A percentile compares a stretch with the other conserved stretches of the same genome.
Conservation (phyloP, 2,797 vertebrate genomes). For the Neosilurus hyrtlii region DNA sequence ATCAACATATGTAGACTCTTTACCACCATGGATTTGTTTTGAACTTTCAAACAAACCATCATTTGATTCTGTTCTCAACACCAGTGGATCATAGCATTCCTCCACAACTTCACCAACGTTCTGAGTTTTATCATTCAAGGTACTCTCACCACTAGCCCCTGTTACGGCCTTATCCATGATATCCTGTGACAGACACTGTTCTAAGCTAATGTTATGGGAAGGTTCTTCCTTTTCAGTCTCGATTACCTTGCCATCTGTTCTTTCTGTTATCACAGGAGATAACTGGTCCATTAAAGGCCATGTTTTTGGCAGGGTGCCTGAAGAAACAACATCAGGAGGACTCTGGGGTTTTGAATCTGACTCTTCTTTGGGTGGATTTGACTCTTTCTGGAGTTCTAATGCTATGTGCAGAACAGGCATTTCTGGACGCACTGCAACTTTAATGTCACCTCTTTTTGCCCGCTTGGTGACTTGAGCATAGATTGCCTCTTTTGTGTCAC, state of each 20-base stretch:
- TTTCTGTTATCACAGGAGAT: slow-evolving; percentile 59
- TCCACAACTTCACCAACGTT: slow-evolving; percentile 54
- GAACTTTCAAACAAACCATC: slow-evolving; percentile 45
- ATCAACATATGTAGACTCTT: slow-evolving; percentile 31
- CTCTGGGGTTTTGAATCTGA: slow-evolving; percentile 48
- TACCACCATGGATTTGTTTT: slow-evolving; percentile 28
- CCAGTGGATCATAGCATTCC: slow-evolving; percentile 6
- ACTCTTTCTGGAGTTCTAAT: slow-evolving; percentile 62
- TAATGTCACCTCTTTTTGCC: slow-evolving; percentile 78
- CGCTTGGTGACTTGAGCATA: slow-evolving; percentile 81
- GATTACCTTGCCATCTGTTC: slow-evolving; percentile 54
- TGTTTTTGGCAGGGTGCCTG: slow-evolving; percentile 74
- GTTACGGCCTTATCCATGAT: slow-evolving; percentile 28
- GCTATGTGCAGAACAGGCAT: slow-evolving; percentile 78
- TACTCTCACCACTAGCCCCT: slow-evolving; percentile 46
- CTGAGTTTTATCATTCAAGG: slow-evolving; percentile 44
- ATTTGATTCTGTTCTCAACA: slow-evolving; percentile 30
- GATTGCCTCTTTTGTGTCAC: slow-evolving; percentile 74
- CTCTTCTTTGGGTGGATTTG: slow-evolving; percentile 39
- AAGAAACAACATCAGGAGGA: slow-evolving; percentile 67
- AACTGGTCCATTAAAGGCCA: slow-evolving; percentile 69
- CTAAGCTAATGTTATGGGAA: slow-evolving; percentile 8
- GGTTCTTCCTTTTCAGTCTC: slow-evolving; percentile 14
- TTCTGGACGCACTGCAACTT: slow-evolving; percentile 74
- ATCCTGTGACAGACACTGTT: slow-evolving; percentile 45